A percentile compares a stretch with the other conserved stretches of the same genome.
phyloP scores from a whole-genome alignment of 2,888 invertebrate genomes.

The Idaea dimidiata region DNA sequence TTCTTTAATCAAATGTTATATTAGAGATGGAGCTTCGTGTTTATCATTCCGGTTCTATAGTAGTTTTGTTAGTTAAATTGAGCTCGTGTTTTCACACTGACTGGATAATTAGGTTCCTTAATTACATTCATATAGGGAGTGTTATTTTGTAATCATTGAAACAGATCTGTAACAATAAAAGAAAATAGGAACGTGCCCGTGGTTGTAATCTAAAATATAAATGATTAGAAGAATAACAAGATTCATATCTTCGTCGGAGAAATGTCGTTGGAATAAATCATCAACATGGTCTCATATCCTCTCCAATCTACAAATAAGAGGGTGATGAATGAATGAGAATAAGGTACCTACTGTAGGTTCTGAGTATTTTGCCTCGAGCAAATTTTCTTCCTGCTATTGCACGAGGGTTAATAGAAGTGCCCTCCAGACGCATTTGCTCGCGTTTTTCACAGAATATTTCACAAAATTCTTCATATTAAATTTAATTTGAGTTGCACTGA shows the following conservation, averaged over 20 bases:
- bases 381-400: slow-evolving; percentile 38
- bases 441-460: slow-evolving; percentile 26
- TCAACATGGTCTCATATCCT: slow-evolving; percentile 9
- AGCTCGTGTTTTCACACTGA: neutral
- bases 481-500: slow-evolving; percentile 24
- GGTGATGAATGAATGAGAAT: slow-evolving; percentile 24
- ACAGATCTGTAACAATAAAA: neutral
- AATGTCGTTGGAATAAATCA: slow-evolving; percentile 2
- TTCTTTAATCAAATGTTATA: neutral
- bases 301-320: slow-evolving; percentile 21
- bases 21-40: neutral
- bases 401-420: slow-evolving; percentile 38
- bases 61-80: slow-evolving; percentile 7
- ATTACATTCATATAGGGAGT: too few species aligned
- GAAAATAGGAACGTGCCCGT: too few species aligned
- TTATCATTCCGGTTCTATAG: neutral
- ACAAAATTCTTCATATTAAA: slow-evolving; percentile 21
- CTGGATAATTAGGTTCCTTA: neutral
- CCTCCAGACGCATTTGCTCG: slow-evolving; percentile 33
- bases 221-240: neutral
- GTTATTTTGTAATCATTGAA: neutral
- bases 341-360: slow-evolving; percentile 15
- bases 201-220: neutral
- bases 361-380: slow-evolving; percentile 33
- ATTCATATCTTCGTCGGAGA: neutral